Evolutionary conservation across 2,888 invertebrate genomes (phyloP), one percentile per base, ranked within the genome.

Genomic region (Belgica antarctica): DNA sequence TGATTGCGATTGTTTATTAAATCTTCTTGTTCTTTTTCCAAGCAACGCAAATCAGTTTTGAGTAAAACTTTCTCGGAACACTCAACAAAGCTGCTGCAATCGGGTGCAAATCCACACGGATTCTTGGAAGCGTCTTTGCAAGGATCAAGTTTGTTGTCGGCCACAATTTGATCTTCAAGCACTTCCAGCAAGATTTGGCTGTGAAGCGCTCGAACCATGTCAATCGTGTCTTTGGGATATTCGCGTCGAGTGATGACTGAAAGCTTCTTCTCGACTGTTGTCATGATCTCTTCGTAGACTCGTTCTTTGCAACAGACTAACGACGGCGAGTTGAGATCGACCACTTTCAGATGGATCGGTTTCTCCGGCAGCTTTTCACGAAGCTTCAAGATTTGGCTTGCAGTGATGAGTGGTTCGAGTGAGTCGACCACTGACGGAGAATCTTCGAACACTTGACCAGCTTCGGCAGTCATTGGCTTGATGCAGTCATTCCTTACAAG

Each of bases 31-130:
- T n/a, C n/a, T n/a, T n/a, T n/a, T n/a, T n/a, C n/a, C n/a, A n/a
- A n/a, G n/a, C n/a, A n/a, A n/a, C n/a, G n/a, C n/a, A n/a, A n/a
- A n/a, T n/a, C n/a, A n/a, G n/a, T n/a, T n/a, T n/a, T n/a, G n/a
- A n/a, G n/a, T n/a, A n/a, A 31, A 31, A 31, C 12, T 31, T 31
- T 31, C 5, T 31, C 34, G 12, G 34, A 5, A 31, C 34, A 31
- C 5, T 5, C 34, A 5, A 31, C 34, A 31, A 31, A 31, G 12
- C 5, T 12, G 34, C 34, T 12, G 34, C 65, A 78, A 73, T 17
- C 79, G 76, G 71, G 78, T 79, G 80, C 80, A 80, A 1, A 77
- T 8, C 34, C 34, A 31, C 34, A 31, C 12, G 34, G 34, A 5
- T 31, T 31, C 12, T 8, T 31, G n/a, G n/a, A n/a, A n/a, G n/a